A percentile compares a stretch with the other conserved stretches of the same genome.
These are phyloP conservation scores for Xenopus laevis DNA, from an alignment of 2,113 vertebrate species.

Conservation along the genomic window DNA sequence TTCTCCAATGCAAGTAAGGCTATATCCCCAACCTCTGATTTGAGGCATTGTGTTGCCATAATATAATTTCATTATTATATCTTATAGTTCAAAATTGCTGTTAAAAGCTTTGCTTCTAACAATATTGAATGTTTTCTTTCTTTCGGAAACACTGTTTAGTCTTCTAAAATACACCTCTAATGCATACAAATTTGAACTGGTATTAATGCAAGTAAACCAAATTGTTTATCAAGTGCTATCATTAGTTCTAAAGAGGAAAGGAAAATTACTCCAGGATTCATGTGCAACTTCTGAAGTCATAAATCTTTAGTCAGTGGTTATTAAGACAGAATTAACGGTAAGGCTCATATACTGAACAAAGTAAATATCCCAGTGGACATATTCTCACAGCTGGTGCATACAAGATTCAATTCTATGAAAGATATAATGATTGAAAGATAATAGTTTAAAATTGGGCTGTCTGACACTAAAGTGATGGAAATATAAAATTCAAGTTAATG, in stretches of 20 bases:
- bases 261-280: conserved; percentile 1
- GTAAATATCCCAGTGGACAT: conserved; percentile 46
- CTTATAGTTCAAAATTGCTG: no score
- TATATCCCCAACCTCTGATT: no score
- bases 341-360: conserved; percentile 37
- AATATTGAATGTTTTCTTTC: no score
- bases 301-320: conserved; percentile 40
- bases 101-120: no score
- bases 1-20: no score
- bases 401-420: conserved; percentile 47
- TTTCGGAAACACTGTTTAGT: no score
- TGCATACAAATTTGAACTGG: no score
- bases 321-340: conserved; percentile 43
- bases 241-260: not conserved
- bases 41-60: no score
- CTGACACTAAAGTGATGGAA: conserved; percentile 50
- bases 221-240: not conserved
- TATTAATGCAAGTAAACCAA: no score
- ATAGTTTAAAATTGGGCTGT: conserved; percentile 51
- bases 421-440: conserved; percentile 48
- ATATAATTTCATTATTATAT: no score
- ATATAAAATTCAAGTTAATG: conserved; percentile 52
- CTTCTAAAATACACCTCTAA: no score
- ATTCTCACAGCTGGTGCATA: conserved; percentile 47
- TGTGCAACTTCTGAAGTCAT: conserved; percentile 23